Evolutionary conservation across 2,797 vertebrate genomes (phyloP).

Genomic region (Meda fulgida): DNA sequence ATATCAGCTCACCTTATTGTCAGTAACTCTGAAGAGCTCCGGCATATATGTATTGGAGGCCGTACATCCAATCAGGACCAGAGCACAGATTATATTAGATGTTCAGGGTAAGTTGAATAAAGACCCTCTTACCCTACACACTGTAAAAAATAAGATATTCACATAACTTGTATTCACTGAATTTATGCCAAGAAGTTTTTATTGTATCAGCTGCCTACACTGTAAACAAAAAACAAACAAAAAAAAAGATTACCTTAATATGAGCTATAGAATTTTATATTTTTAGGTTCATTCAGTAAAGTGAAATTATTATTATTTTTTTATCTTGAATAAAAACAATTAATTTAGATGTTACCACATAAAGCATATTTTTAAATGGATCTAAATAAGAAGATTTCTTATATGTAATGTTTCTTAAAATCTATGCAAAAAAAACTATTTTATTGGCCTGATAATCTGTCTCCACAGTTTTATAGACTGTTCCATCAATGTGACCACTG

Average conservation of each 20-base stretch:
- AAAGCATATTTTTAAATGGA: not conserved
- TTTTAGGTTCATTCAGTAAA: not conserved
- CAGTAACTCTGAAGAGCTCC: constrained; percentile 63
- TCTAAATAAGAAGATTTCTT: not conserved
- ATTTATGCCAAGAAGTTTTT: not conserved
- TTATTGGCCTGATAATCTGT: not conserved
- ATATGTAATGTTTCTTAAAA: too few species aligned
- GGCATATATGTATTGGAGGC: constrained; percentile 65
- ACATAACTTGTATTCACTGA: not conserved
- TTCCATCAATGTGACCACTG: not conserved
- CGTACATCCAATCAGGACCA: fast-evolving
- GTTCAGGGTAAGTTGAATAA: constrained; percentile 72
- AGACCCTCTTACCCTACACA: not conserved
- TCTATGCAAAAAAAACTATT: not conserved
- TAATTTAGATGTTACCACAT: not conserved
- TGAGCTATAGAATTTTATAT: not conserved
- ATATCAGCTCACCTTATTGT: constrained; percentile 59
- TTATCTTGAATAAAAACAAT: too few species aligned
- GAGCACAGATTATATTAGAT: constrained; percentile 48
- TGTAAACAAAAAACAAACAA: not conserved
- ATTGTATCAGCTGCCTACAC: not conserved
- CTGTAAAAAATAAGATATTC: not conserved
- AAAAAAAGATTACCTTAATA: not conserved
- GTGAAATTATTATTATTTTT: too few species aligned
- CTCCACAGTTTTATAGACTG: not conserved